A percentile compares a stretch with the other conserved stretches of the same genome.
These are phyloP conservation scores for Heliconius congener DNA, from an alignment of 1,140 invertebrate genomes.

Conservation along the genomic window DNA sequence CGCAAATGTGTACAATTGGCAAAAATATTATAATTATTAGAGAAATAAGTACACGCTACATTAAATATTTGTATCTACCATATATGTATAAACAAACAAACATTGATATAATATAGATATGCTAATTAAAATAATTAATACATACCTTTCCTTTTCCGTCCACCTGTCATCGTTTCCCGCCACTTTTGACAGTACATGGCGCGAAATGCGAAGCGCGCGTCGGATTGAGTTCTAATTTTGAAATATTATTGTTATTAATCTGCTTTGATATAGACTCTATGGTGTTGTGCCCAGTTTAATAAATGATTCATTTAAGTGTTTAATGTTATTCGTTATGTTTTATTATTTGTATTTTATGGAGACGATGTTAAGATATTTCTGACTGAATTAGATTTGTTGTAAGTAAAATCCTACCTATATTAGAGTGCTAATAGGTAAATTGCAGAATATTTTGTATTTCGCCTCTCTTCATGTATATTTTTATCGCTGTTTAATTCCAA, in stretches of 20 bases:
- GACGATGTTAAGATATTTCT: too few relatives aligned
- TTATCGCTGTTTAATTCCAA: too few relatives aligned
- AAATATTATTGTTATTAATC: slow-evolving; percentile 48
- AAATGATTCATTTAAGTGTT: neutral
- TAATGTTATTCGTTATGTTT: neutral
- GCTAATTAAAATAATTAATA: slow-evolving; percentile 29
- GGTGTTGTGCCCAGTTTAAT: neutral
- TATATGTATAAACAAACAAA: neutral
- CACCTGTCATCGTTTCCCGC: slow-evolving; percentile 48
- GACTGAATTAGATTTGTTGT: too few relatives aligned
- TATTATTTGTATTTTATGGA: neutral
- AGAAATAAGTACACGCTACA: neutral
- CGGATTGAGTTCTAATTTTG: slow-evolving; percentile 45
- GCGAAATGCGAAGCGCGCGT: slow-evolving; percentile 49
- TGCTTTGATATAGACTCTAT: slow-evolving; percentile 29
- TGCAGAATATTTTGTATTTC: too few relatives aligned
- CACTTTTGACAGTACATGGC: slow-evolving; percentile 54
- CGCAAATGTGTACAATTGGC: too few relatives aligned
- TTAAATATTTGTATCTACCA: neutral
- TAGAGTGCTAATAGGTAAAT: too few relatives aligned
- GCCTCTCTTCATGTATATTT: too few relatives aligned
- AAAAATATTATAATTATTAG: neutral
- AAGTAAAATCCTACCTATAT: too few relatives aligned
- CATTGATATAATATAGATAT: neutral
- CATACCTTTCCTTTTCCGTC: slow-evolving; percentile 43